Evolutionary conservation across 2,113 vertebrate genomes (phyloP), one percentile per base, ranked within the genome.

Genomic region (Triplophysa dalaica): DNA sequence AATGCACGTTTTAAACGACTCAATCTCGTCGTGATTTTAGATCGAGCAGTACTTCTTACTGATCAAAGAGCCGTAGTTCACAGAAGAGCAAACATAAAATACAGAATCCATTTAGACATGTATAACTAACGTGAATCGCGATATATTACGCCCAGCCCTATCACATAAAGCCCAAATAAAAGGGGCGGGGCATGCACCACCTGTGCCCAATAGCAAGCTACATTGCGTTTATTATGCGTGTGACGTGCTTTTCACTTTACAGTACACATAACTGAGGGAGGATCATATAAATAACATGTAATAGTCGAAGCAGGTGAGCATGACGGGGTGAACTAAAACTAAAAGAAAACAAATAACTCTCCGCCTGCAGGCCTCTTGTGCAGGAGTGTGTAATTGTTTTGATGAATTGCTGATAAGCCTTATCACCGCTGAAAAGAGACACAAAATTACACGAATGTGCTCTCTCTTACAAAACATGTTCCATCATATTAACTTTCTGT

Each of bases 391-490:
- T 65, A 77, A 77, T 63, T 66, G 75, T 62, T 54, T n/a, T 77
- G 75, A 77, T 77, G 75, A 54, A 77, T 52, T 38, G 26, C 75
- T 65, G 75, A 77, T 77, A 77, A 77, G 19, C 43, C 63, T 52
- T 65, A 62, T 52, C 61, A 14, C 29, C 41, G 2, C 74, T 33
- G 48, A 65, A 76, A 65, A 38, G 17, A 50, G 24, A 62, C 1
- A 75, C 41, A 48, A 62, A 63, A 61, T 63, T 19, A 48, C 41
- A 63, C 41, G 50, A 50, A 21, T 52, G 22, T 38, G 17, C 33
- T 38, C 74, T 65, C 45, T 33, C 61, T 63, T 65, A 29, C 43
- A 54, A 50, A 65, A 77, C 61, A 11, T 54, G 61, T 65, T 65
- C 29, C 16, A 16, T 75, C 72, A 48, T 14, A 61, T 61, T 61